Base-by-base conservation (phyloP, 2,797 vertebrate genomes). In the Neopelma chrysocephalum region DNA sequence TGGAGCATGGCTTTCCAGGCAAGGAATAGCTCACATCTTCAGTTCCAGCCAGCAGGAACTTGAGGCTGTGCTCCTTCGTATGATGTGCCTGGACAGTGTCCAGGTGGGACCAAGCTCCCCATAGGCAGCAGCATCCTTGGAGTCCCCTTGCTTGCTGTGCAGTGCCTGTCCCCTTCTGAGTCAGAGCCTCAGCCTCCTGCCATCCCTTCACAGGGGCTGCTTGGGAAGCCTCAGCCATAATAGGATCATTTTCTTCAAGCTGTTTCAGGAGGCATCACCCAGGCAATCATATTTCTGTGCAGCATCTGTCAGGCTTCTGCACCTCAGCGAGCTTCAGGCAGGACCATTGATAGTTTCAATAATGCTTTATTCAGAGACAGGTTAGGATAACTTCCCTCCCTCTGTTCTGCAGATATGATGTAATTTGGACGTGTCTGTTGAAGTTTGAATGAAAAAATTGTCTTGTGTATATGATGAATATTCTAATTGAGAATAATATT, bases 401-500 rank as follows among this genome's bases (percentile, higher is more conserved):
- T 93, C 89, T 94, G 72, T 85, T 96, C 87, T 89, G 81, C 51
- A 91, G 91, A 81, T 82, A 83, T 78, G 95, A 92, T 93, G 94
- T 89, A 61, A 92, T 94, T 91, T 94, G 90, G 88, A 96, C 73
- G 11, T 25, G 72, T 71, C 92, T 82, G 4, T 91, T 79, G 78
- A 93, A 94, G 91, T 38, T 45, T 90, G 93, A 95, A 89, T 70
- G 90, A 89, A 95, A 73, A 76, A 87, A 89, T 94, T 94, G 77
- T 96, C 95, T 87, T 87, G 82, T 93, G 78, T 82, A 40, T 73
- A 83, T 83, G 95, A 94, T 92, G 93, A 94, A 96, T 96, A 94
- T 92, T 93, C 83, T 96, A 94, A 92, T 92, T 95, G 91, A 91
- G 91, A 92, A 87, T 94, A 97, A 92, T 95, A 87, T 73, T 96